Percentiles rank a stretch among this genome's conserved stretches.
Conservation (phyloP, 2,888 invertebrate genomes). For the Synergus japonicus region DNA sequence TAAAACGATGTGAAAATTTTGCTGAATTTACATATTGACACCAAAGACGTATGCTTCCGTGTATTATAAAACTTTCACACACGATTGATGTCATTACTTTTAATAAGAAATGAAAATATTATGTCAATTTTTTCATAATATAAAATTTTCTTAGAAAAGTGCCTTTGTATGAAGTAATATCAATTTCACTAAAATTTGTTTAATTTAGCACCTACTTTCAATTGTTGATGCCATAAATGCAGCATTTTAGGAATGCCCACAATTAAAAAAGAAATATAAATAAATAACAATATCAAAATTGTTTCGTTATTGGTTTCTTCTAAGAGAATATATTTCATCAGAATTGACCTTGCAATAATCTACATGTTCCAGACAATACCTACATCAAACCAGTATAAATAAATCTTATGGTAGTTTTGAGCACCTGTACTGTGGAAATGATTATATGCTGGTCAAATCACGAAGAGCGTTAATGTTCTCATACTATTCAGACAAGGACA, state of each 20-base stretch:
- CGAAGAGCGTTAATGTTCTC: background rate
- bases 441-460: background rate
- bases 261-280: background rate
- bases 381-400: background rate
- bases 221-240: background rate
- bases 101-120: background rate
- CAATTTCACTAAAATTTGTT: background rate
- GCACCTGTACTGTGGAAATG: conserved; percentile 13
- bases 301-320: background rate
- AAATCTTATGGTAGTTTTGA: background rate
- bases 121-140: background rate
- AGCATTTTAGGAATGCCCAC: background rate
- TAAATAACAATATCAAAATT: background rate
- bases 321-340: background rate
- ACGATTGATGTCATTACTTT: background rate
- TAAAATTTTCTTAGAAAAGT: background rate
- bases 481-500: background rate
- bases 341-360: background rate
- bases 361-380: background rate
- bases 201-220: background rate
- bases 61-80: background rate
- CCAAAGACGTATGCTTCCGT: background rate
- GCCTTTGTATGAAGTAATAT: background rate
- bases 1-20: background rate
- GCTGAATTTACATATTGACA: background rate